Conservation (phyloP, 2,113 vertebrate genomes). For the Rhipidura dahli region DNA sequence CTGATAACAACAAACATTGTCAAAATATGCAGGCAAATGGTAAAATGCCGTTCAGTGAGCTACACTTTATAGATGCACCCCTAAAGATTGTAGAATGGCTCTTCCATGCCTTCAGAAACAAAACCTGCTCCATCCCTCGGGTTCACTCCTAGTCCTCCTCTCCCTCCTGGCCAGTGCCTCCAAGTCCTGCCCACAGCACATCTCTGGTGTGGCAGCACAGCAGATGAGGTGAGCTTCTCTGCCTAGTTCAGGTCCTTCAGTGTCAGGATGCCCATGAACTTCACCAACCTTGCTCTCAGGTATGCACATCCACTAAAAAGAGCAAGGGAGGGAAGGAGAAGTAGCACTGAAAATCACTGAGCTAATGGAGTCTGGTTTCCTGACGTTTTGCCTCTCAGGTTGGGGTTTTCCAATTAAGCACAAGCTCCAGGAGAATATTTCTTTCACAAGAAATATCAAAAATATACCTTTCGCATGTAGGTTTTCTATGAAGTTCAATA, state of each 20-base stretch:
- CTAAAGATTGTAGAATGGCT: background rate
- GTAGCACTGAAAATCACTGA: background rate
- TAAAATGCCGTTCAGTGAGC: background rate
- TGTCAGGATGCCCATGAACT: background rate
- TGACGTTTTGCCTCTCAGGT: accelerated
- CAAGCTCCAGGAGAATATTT: background rate
- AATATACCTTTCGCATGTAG: background rate
- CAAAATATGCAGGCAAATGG: constrained; percentile 15
- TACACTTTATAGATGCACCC: background rate
- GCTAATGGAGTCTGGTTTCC: background rate
- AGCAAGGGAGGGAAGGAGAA: background rate
- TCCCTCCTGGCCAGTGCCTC: accelerated
- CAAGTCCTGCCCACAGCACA: background rate
- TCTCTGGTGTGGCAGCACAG: accelerated
- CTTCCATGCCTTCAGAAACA: background rate
- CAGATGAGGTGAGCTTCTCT: background rate
- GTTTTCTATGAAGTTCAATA: background rate
- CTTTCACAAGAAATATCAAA: background rate
- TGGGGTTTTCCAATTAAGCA: accelerated
- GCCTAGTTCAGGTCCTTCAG: accelerated
- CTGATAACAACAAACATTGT: background rate
- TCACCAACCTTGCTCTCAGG: accelerated
- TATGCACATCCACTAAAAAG: accelerated
- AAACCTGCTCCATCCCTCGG: background rate
- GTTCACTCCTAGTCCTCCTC: background rate